phyloP scores from a whole-genome alignment of 2,797 vertebrate genomes.

The Pangasius mekongensis region DNA sequence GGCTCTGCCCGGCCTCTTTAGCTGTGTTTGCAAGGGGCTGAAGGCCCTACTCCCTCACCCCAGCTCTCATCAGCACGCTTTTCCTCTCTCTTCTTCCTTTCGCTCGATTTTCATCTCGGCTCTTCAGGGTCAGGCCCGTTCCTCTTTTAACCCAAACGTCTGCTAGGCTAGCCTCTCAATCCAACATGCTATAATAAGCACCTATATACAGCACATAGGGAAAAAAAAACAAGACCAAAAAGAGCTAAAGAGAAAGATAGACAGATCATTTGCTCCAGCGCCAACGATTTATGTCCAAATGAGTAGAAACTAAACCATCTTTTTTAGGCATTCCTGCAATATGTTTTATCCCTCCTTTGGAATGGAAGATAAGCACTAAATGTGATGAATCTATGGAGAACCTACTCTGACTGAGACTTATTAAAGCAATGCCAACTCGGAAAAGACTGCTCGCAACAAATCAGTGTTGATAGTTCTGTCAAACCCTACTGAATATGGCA shows the following conservation, averaged over 20 bases:
- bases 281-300: conserved; percentile 7
- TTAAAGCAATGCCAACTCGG: conserved; percentile 10
- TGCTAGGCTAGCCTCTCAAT: not conserved
- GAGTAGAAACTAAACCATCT: conserved; percentile 4
- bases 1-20: conserved; percentile 74
- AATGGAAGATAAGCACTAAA: not conserved
- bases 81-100: conserved; percentile 42
- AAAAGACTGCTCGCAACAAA: not conserved
- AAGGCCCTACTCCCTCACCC: conserved; percentile 68
- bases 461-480: not conserved
- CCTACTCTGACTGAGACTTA: not conserved
- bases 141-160: conserved; percentile 28
- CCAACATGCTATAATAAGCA: conserved; percentile 10
- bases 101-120: conserved; percentile 39
- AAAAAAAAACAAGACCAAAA: conserved; percentile 7
- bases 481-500: not conserved
- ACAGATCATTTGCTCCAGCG: not conserved
- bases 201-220: not conserved
- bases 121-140: conserved; percentile 44
- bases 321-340: not conserved
- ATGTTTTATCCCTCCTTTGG: conserved; percentile 5
- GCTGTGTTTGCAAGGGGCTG: conserved; percentile 80
- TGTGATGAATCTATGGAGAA: conserved; percentile 13
- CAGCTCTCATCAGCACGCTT: conserved; percentile 40
- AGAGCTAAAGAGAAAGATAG: conserved; percentile 13